Evolutionary conservation across 2,888 invertebrate genomes (phyloP).

Genomic region (Parnassius glacialis): DNA sequence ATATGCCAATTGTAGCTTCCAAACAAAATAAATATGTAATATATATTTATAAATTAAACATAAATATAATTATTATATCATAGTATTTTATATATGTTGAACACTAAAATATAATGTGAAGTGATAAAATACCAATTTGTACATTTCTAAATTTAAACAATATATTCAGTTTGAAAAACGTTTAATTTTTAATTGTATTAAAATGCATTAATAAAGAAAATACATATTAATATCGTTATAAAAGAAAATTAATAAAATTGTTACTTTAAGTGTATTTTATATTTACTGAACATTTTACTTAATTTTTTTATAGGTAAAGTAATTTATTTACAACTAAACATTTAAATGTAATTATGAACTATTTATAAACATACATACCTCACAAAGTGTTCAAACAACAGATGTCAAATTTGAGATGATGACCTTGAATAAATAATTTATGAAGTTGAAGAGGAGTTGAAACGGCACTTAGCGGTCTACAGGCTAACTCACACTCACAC

Average conservation of each 20-base stretch:
- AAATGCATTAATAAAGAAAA: too few species aligned
- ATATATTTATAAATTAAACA: neutral
- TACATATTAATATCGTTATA: neutral
- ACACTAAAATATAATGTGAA: too few species aligned
- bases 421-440: constrained; percentile 62
- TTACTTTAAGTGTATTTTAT: too few species aligned
- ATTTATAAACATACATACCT: constrained; percentile 54
- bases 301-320: too few species aligned
- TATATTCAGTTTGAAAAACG: too few species aligned
- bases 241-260: neutral
- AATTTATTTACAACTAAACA: neutral
- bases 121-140: too few species aligned
- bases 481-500: constrained; percentile 64
- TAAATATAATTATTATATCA: neutral
- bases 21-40: constrained; percentile 47
- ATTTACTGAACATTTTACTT: too few species aligned
- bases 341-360: neutral
- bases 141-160: too few species aligned
- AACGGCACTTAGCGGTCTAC: constrained; percentile 49
- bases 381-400: constrained; percentile 57
- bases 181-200: too few species aligned
- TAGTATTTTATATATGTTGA: too few species aligned
- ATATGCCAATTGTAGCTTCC: constrained; percentile 71
- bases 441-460: constrained; percentile 38
- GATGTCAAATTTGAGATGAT: constrained; percentile 66